Evolutionary conservation across 2,797 vertebrate genomes (phyloP), one percentile per base, ranked within the genome.

Genomic region (Neostethus bicornis): DNA sequence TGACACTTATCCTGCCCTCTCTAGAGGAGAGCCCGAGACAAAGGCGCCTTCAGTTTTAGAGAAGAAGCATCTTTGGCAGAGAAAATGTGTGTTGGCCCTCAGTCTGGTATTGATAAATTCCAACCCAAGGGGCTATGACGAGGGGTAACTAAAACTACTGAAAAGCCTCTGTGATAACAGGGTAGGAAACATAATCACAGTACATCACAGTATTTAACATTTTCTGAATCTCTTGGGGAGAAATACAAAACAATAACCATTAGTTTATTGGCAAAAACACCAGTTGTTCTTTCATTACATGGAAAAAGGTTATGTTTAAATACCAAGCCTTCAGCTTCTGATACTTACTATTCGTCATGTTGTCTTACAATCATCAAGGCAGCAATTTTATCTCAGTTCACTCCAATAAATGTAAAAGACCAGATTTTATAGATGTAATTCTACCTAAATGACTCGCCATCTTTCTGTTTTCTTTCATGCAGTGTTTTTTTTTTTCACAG

Each of bases 1-100:
- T 90, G 87, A 85, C 60, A 81, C 75, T 82, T 88, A 87, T 70
- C 66, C 51, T 59, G 61, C 70, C 21, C 39, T 37, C 61, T 34
- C 52, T 59, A 55, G 59, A 59, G 26, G 17, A 69, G 44, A 51
- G 44, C 37, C 46, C 50, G 10, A 21, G 61, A 75, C 63, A 71
- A 54, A 67, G 64, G 72, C 24, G 55, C 42, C 51, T 64, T 38
- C 46, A 29, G 16, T 66, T 57, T 24, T 38, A 63, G 26, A 17
- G 46, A 46, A 29, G 44, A 14, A 28, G 48, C 34, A 32, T 31
- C 52, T 60, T 61, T 77, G 67, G 48, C 53, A 60, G 10, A 5
- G 9, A 26, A 60, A 66, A 61, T 45, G 51, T 46, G 65, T 74
- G 59, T 59, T 79, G 70, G 72, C 44, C 65, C 42, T 60, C 52